Conservation (phyloP, 2,113 vertebrate species). For the Tachysurus vachellii region DNA sequence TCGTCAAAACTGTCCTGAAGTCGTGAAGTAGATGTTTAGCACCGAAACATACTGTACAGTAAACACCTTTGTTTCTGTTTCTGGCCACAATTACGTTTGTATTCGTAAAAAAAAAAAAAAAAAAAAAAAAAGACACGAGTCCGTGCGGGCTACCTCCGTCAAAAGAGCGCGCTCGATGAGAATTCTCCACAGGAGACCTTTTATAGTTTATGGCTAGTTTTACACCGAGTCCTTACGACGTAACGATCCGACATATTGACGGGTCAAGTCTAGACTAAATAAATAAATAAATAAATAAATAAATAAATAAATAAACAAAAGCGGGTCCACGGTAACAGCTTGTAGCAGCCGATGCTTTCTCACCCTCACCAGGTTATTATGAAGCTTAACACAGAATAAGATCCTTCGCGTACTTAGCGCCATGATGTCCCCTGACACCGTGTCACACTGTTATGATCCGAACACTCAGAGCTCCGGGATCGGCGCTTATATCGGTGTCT, state of each 20-base stretch:
- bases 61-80: background rate
- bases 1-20: background rate
- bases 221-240: background rate
- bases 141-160: background rate
- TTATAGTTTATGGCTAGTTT: constrained; percentile 19
- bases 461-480: background rate
- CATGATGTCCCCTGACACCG: background rate
- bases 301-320: background rate
- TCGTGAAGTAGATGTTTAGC: background rate
- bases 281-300: background rate
- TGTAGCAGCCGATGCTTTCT: constrained; percentile 29
- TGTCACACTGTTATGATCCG: background rate
- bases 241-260: constrained; percentile 21
- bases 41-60: background rate
- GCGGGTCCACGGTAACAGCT: background rate
- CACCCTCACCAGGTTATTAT: too few relatives aligned
- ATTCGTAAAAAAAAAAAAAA: background rate
- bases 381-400: background rate
- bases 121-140: background rate
- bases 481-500: too few relatives aligned
- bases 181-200: constrained; percentile 14
- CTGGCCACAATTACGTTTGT: background rate
- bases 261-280: constrained; percentile 12
- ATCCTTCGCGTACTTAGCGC: background rate
- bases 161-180: background rate